These are phyloP conservation scores for Tipula confusa DNA, from an alignment of 2,888 invertebrate species.

Conservation along the genomic window DNA sequence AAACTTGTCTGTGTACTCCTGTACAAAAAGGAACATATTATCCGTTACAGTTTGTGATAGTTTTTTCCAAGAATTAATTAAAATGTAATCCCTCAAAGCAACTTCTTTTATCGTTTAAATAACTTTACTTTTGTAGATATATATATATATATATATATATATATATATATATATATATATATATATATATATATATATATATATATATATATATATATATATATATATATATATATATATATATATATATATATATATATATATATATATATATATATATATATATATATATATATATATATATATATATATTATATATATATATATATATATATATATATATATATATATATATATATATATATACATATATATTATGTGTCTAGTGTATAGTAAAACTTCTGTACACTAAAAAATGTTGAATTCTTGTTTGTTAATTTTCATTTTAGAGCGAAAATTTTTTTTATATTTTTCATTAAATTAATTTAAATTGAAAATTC, in stretches of 20 bases:
- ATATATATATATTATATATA: no score
- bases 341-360: no score
- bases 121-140: neutral
- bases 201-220: no score
- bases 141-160: no score
- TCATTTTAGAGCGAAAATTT: neutral
- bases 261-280: no score
- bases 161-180: no score
- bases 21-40: neutral
- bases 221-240: no score
- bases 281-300: no score
- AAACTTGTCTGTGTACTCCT: neutral
- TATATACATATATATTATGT: no score
- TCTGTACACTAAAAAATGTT: neutral
- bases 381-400: neutral
- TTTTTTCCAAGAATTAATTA: neutral
- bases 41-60: neutral
- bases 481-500: slow-evolving; percentile 3
- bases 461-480: neutral
- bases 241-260: no score
- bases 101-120: neutral
- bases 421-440: neutral
- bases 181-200: no score
- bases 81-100: slow-evolving; percentile 12
- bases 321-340: no score